Evolutionary conservation across 2,797 vertebrate genomes (phyloP).

Genomic region (Megaceryle alcyon): DNA sequence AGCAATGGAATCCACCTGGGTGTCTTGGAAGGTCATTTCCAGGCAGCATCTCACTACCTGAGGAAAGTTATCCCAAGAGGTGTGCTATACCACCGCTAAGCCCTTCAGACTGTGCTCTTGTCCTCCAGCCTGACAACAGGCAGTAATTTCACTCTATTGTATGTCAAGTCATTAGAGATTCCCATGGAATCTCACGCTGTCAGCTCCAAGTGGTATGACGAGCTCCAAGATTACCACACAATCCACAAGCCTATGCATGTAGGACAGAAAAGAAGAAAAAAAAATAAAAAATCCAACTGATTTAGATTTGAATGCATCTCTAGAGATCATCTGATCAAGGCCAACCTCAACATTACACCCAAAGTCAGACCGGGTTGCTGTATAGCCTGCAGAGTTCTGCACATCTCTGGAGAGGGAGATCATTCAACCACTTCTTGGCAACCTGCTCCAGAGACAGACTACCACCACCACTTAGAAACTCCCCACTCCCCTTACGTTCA

Average conservation of each 20-base stretch:
- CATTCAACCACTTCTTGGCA: neutral
- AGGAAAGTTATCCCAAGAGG: neutral
- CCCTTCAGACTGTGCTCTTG: neutral
- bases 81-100: neutral
- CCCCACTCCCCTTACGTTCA: neutral
- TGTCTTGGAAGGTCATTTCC: neutral
- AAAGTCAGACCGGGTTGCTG: neutral
- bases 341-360: neutral
- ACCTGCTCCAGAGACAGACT: neutral
- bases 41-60: neutral
- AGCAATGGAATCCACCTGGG: rapidly evolving
- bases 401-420: neutral
- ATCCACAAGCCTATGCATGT: neutral
- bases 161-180: neutral
- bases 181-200: neutral
- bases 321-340: neutral
- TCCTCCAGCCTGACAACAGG: neutral
- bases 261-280: neutral
- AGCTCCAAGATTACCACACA: neutral
- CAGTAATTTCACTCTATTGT: neutral
- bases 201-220: neutral
- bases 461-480: neutral
- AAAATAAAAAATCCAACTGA: neutral
- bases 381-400: neutral
- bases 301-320: neutral